Evolutionary conservation across 2,888 invertebrate species (phyloP).

Genomic region (Anagyrus pseudococci): DNA sequence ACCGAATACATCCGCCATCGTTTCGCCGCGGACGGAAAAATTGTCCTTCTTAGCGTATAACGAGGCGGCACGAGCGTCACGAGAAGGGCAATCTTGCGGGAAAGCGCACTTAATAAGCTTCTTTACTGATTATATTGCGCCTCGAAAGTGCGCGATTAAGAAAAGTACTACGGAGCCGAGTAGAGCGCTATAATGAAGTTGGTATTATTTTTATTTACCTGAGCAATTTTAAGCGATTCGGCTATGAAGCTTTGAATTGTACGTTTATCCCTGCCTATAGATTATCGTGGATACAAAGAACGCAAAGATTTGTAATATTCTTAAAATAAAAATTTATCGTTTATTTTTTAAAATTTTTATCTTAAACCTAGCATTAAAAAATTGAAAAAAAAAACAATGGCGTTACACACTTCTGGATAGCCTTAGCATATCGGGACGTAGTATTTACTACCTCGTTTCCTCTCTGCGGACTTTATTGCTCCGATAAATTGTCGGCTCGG

Average conservation of each 20-base stretch:
- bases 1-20: constrained; percentile 1
- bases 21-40: constrained; percentile 7
- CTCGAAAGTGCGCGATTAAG: neutral
- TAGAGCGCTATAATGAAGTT: neutral
- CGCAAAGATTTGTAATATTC: too few relatives aligned
- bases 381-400: neutral
- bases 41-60: neutral
- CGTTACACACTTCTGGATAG: neutral
- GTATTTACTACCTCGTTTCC: constrained; percentile 31
- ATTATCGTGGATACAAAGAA: too few relatives aligned
- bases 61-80: neutral
- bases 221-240: neutral
- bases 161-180: neutral
- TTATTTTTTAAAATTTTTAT: neutral
- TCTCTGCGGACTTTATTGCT: too few relatives aligned
- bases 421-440: constrained; percentile 10
- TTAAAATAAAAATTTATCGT: too few relatives aligned
- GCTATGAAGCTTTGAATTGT: neutral
- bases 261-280: neutral
- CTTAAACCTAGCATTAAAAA: neutral
- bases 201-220: neutral
- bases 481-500: constrained; percentile 23
- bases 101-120: neutral
- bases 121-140: neutral
- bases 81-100: neutral